Base-by-base conservation (phyloP, 2,113 vertebrate genomes). In the Saguinus midas region DNA sequence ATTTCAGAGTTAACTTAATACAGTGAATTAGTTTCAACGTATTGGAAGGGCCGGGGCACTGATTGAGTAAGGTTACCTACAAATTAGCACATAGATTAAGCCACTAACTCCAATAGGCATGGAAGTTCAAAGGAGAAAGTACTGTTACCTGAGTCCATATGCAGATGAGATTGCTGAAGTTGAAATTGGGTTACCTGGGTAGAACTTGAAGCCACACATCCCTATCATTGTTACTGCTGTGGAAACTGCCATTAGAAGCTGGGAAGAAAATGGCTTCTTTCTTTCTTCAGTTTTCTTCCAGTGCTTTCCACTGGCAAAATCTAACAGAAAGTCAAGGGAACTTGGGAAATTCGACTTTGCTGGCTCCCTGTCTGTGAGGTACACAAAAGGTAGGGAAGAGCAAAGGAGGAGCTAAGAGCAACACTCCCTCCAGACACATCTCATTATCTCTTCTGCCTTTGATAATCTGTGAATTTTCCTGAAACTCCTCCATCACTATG, bases 1-100 rank as follows among this genome's bases (percentile, higher is more conserved):
- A 94, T 93, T 95, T 96, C 78, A 86, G 32, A 91, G 61, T 52
- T 82, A 94, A 78, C 72, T 94, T 94, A 97, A 87, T 57, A 40
- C 11, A 83, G 21, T 87, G 81, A 58, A 25, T 58, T 45, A 83
- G 21, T 89, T 95, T 57, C 66, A 61, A 80, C 93, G 29, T 21
- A n/a, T 23, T 78, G n/a, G 73, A 80, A 89, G 35, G 52, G 9
- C 21, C 66, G n/a, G 57, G 70, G 35, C 8, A 58, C 8, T 20
- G 55, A 58, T 11, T 66, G 37, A 57, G 9, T 87, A 45, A 78
- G 52, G 21, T 76, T 79, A 50, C 25, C 20, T 70, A n/a, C 35
- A 45, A 5, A 96, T 55, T 17, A 40, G 66, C 8, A 25, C 21
- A 4, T 52, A 0, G 5, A 43, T 11, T 52, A 88, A 87, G 45